Conservation (phyloP, 2,888 invertebrate genomes). For the Atherix ibis region DNA sequence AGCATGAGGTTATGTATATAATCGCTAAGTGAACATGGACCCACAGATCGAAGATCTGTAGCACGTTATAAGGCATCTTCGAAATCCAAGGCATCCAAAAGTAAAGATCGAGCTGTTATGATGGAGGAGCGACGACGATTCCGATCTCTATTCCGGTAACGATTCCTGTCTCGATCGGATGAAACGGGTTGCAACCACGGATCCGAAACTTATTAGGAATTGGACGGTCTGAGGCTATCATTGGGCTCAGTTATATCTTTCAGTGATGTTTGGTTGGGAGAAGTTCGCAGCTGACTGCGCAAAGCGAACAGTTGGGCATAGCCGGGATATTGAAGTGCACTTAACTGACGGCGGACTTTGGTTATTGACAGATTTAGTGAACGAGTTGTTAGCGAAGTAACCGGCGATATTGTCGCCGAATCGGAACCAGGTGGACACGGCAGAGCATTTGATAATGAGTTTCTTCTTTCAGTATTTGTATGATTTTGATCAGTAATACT, state of each 20-base stretch:
- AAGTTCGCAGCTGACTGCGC: conserved; percentile 28
- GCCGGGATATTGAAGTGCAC: conserved; percentile 48
- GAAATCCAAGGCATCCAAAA: conserved; percentile 53
- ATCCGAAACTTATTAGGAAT: conserved; percentile 29
- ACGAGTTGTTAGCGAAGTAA: conserved; percentile 27
- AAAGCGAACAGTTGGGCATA: conserved; percentile 46
- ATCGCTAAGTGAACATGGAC: conserved; percentile 53
- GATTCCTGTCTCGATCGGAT: conserved; percentile 27
- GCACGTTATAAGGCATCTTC: conserved; percentile 53
- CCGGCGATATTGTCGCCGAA: conserved; percentile 28
- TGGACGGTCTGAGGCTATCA: conserved; percentile 25
- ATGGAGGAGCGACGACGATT: conserved; percentile 42
- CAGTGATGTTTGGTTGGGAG: conserved; percentile 30
- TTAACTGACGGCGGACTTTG: conserved; percentile 37
- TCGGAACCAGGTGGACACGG: conserved; percentile 27
- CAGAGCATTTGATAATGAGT: conserved; percentile 31
- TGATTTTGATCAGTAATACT: conserved; percentile 10
- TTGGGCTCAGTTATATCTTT: conserved; percentile 35
- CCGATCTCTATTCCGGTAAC: conserved; percentile 20
- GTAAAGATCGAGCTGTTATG: conserved; percentile 46
- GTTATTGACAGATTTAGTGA: conserved; percentile 29
- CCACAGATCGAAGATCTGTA: conserved; percentile 53
- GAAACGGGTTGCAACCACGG: conserved; percentile 31
- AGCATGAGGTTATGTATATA: conserved; percentile 57
- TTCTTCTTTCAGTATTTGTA: conserved; percentile 19